Conservation (phyloP, 2,113 vertebrate genomes). For the Laterallus jamaicensis region DNA sequence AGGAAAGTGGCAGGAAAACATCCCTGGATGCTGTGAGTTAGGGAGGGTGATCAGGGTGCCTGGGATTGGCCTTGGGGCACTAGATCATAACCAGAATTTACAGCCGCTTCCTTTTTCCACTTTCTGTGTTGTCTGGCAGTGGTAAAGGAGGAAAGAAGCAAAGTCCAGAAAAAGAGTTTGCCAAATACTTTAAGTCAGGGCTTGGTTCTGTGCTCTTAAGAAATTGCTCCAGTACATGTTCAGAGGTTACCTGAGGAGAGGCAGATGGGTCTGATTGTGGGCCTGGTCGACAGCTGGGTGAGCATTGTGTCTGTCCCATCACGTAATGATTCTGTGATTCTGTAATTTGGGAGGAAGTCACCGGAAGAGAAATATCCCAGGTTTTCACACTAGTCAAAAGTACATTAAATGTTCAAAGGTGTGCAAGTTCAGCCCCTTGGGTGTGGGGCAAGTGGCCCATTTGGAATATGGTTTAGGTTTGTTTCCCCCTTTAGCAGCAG, state of each 20-base stretch:
- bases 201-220: rapidly evolving
- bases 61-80: neutral
- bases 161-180: neutral
- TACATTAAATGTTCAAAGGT: neutral
- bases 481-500: neutral
- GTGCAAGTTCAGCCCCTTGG: rapidly evolving
- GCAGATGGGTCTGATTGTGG: neutral
- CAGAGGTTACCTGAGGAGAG: neutral
- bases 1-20: neutral
- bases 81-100: neutral
- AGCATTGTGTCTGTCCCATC: neutral
- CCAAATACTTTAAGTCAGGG: neutral
- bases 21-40: neutral
- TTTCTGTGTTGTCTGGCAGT: neutral
- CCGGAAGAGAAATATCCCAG: neutral
- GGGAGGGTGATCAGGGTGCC: neutral
- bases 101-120: neutral
- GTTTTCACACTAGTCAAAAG: neutral
- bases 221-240: rapidly evolving
- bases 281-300: neutral
- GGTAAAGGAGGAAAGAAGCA: neutral
- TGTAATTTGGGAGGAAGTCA: neutral
- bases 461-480: neutral
- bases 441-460: rapidly evolving
- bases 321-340: too few species aligned